Conservation (phyloP, 2,888 invertebrate species). For the Nemotelus nigrinus region DNA sequence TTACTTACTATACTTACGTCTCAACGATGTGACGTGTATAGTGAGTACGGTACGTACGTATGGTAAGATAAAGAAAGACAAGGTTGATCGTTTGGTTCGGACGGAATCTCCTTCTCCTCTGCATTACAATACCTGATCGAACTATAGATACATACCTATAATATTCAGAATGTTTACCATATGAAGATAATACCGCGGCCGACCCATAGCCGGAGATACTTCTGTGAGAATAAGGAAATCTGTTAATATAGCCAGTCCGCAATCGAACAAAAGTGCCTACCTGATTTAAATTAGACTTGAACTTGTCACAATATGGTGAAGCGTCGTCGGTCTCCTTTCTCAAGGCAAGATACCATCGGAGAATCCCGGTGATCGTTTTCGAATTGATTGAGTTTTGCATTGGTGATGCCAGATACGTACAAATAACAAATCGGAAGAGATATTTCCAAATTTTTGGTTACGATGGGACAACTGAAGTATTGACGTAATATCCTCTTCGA, state of each 20-base stretch:
- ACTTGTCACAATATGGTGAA: conserved; percentile 47
- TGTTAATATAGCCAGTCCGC: conserved; percentile 38
- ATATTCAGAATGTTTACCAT: conserved; percentile 48
- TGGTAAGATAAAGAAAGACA: background rate
- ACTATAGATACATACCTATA: conserved; percentile 19
- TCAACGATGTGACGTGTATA: background rate
- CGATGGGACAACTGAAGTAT: too few relatives aligned
- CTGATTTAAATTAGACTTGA: conserved; percentile 51
- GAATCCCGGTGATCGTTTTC: conserved; percentile 31
- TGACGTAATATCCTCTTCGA: too few relatives aligned
- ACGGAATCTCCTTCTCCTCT: conserved; percentile 35
- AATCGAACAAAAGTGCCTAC: conserved; percentile 41
- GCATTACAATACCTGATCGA: conserved; percentile 16
- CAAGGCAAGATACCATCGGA: conserved; percentile 32
- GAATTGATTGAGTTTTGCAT: conserved; percentile 7
- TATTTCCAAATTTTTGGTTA: too few relatives aligned
- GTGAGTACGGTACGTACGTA: background rate
- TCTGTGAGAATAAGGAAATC: conserved; percentile 44
- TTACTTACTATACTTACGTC: background rate
- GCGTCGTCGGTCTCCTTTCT: conserved; percentile 37
- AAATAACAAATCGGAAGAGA: too few relatives aligned
- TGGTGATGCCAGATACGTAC: conserved; percentile 18
- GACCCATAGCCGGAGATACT: conserved; percentile 49
- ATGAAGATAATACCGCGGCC: conserved; percentile 49
- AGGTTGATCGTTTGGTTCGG: conserved; percentile 7